These are phyloP conservation scores for Agonopterix subpropinquella DNA, from an alignment of 2,888 invertebrate genomes.

Conservation along the genomic window DNA sequence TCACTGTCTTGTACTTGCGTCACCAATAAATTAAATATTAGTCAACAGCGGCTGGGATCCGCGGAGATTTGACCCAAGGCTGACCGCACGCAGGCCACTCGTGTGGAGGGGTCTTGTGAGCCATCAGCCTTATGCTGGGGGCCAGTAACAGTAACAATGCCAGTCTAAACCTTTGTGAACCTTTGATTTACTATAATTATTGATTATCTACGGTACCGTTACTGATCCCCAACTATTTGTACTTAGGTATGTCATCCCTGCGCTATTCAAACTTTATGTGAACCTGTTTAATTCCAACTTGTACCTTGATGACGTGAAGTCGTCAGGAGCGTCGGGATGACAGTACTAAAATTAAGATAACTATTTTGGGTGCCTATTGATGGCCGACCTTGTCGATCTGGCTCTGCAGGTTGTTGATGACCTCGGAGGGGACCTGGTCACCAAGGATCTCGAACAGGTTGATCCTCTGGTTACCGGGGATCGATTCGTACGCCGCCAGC, in stretches of 20 bases:
- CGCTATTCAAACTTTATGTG: too few species aligned
- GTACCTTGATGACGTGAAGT: too few species aligned
- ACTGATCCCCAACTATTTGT: neutral
- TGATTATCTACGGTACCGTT: neutral
- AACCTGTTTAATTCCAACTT: too few species aligned
- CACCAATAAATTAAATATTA: constrained; percentile 57
- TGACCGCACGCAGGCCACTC: neutral
- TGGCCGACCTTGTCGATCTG: constrained; percentile 90
- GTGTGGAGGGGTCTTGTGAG: neutral
- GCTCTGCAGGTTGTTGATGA: constrained; percentile 89
- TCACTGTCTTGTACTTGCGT: constrained; percentile 54
- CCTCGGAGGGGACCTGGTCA: constrained; percentile 90
- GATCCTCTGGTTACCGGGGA: constrained; percentile 89
- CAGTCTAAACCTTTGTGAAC: neutral
- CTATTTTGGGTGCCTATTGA: constrained; percentile 2
- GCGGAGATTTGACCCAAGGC: too few species aligned
- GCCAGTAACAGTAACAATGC: too few species aligned
- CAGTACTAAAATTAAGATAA: neutral
- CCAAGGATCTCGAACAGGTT: constrained; percentile 90
- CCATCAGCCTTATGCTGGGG: neutral
- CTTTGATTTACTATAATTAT: neutral
- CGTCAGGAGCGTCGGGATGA: neutral
- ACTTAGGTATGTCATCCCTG: neutral
- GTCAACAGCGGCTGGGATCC: neutral
- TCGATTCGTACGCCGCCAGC: constrained; percentile 89